Percentiles rank a stretch among this genome's conserved stretches.
Conservation (phyloP, 2,888 invertebrate genomes). For the Craniophora ligustri region DNA sequence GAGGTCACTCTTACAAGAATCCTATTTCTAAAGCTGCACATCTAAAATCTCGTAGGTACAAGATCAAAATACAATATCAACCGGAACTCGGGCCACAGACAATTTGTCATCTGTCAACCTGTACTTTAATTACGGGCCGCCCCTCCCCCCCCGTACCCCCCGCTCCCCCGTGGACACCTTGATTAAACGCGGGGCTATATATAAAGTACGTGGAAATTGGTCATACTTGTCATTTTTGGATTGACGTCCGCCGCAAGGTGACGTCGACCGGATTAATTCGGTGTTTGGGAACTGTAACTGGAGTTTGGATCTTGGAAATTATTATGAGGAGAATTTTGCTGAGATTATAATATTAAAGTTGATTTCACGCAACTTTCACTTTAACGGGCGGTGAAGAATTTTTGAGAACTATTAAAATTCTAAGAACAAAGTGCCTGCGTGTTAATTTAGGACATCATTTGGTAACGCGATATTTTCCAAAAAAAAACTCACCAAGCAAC, state of each 20-base stretch:
- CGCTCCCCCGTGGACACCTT: conserved; percentile 71
- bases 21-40: conserved; percentile 14
- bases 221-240: conserved; percentile 67
- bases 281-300: conserved; percentile 38
- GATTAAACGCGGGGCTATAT: conserved; percentile 78
- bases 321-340: neutral
- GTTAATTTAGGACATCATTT: no score
- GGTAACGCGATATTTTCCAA: no score
- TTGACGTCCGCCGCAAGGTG: conserved; percentile 57
- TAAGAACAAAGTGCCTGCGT: neutral
- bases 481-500: no score
- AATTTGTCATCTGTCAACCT: conserved; percentile 85
- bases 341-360: conserved; percentile 4
- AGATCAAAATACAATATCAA: conserved; percentile 64
- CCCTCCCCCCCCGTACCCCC: conserved; percentile 32
- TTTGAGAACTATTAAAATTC: neutral
- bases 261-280: conserved; percentile 48
- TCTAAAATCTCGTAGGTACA: conserved; percentile 38
- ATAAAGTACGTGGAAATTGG: conserved; percentile 67
- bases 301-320: conserved; percentile 5
- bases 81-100: conserved; percentile 64
- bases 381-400: neutral
- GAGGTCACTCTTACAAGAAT: conserved; percentile 8
- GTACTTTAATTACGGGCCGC: conserved; percentile 77
- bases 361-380: conserved; percentile 15